Percentiles rank a stretch among this genome's conserved stretches.
These are phyloP conservation scores for Hypercompe scribonia DNA, from an alignment of 2,888 invertebrate genomes.

Conservation along the genomic window DNA sequence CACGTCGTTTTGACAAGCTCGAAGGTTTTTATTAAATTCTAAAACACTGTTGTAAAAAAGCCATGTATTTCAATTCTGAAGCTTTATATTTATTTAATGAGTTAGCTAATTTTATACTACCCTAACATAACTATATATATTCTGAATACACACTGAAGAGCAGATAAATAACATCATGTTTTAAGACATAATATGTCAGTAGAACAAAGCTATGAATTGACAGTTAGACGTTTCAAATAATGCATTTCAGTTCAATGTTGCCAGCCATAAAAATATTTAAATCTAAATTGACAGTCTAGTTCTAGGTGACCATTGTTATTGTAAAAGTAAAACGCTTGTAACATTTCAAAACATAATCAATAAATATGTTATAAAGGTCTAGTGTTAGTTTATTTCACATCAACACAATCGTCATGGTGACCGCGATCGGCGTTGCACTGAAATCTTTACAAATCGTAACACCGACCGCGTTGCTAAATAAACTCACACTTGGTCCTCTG, in stretches of 20 bases:
- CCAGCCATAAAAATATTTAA: background rate
- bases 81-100: slow-evolving; percentile 34
- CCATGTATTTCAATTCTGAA: slow-evolving; percentile 27
- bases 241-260: background rate
- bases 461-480: too few relatives aligned
- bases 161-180: background rate
- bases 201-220: too few relatives aligned
- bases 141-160: background rate
- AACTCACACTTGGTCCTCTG: too few relatives aligned
- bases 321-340: background rate
- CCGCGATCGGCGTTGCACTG: background rate
- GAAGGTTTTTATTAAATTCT: background rate
- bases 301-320: background rate
- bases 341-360: background rate
- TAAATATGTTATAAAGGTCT: background rate
- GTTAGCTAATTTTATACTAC: slow-evolving; percentile 1
- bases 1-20: too few relatives aligned
- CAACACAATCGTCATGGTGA: too few relatives aligned
- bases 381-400: too few relatives aligned
- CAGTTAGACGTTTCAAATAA: background rate
- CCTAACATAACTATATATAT: background rate
- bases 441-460: background rate
- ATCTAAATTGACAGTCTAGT: background rate
- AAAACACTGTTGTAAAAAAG: slow-evolving; percentile 4
- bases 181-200: background rate